Percentiles rank a stretch among this genome's conserved stretches.
phyloP scores from a whole-genome alignment of 2,888 invertebrate genomes.

The Brachypterus glaber region DNA sequence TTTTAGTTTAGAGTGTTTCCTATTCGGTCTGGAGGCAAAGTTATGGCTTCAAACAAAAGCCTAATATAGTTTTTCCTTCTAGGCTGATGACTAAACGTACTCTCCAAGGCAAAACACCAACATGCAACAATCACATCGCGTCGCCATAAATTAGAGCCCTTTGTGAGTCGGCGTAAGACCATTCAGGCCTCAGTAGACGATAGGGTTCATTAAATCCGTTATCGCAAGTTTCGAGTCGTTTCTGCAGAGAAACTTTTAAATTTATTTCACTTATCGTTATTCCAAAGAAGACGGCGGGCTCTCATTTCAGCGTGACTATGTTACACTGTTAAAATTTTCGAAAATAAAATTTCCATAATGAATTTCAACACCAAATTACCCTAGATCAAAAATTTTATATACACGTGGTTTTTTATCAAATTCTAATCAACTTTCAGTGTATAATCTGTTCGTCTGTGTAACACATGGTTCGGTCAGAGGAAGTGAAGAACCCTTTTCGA shows the following conservation, averaged over 20 bases:
- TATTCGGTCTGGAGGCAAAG: too few relatives aligned
- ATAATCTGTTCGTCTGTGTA: too few relatives aligned
- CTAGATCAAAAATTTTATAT: too few relatives aligned
- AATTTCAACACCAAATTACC: too few relatives aligned
- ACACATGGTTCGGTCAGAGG: too few relatives aligned
- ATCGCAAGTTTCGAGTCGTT: constrained; percentile 37
- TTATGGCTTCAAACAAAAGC: too few relatives aligned
- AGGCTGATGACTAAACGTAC: constrained; percentile 11
- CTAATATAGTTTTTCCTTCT: constrained; percentile 2
- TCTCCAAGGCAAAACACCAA: constrained; percentile 17
- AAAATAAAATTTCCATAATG: too few relatives aligned
- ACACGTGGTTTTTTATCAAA: too few relatives aligned
- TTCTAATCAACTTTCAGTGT: too few relatives aligned
- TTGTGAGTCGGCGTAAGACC: constrained; percentile 33
- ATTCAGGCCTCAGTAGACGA: constrained; percentile 36
- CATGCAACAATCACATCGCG: constrained; percentile 38
- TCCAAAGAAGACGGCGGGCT: constrained; percentile 26
- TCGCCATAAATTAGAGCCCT: constrained; percentile 36
- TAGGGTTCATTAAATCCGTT: constrained; percentile 42
- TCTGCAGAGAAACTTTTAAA: constrained; percentile 40
- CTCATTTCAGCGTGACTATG: constrained; percentile 20
- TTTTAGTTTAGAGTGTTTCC: too few relatives aligned
- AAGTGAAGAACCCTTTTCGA: too few relatives aligned
- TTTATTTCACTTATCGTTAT: constrained; percentile 41
- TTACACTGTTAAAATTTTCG: too few relatives aligned